Evolutionary conservation across 2,888 invertebrate genomes (phyloP), one percentile per base, ranked within the genome.

Genomic region (Latheticus oryzae): DNA sequence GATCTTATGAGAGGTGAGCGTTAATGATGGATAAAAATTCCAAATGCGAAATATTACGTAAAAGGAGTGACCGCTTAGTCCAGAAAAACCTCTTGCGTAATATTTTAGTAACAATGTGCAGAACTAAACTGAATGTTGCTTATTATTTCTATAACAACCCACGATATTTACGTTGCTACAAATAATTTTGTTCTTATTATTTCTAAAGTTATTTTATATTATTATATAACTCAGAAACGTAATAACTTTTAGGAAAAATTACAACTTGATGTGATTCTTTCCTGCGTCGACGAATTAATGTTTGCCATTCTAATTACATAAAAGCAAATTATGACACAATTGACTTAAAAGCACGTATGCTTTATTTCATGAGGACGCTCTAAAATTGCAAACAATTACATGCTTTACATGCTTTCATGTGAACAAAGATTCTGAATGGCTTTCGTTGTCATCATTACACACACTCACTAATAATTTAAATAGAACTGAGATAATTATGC

Each of bases 1-100:
- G 26, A 32, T 16, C 35, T 57, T 50, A 50, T 57, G 37, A 21
- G 56, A 56, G 43, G 57, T 43, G 43, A 57, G 37, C 43, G 56
- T 50, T 19, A 21, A 30, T 37, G 37, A 42, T 51, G 38, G 37
- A 9, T 37, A 43, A 56, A 50, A 56, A 50, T 50, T 50, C 17
- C 19, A 42, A 50, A 56, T 56, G 43, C 40, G 43, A 13, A 9
- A 11, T 17, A 23, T 57, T 51, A 51, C 43, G 50, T 51, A 57
- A 55, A 52, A 38, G 37, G 24, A 53, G 21, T 53, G 45, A 57
- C 42, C 37, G 35, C 50, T 23, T 28, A 17, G 51, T 43, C 50
- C 57, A 51, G 43, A 50, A 57, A 33, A 40, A 32, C 19, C 1
- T 8, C 15, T 28, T 52, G 33, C 26, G 32, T 42, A 43, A 48